Evolutionary conservation across 2,888 invertebrate species (phyloP).

Genomic region (Callosobruchus maculatus): DNA sequence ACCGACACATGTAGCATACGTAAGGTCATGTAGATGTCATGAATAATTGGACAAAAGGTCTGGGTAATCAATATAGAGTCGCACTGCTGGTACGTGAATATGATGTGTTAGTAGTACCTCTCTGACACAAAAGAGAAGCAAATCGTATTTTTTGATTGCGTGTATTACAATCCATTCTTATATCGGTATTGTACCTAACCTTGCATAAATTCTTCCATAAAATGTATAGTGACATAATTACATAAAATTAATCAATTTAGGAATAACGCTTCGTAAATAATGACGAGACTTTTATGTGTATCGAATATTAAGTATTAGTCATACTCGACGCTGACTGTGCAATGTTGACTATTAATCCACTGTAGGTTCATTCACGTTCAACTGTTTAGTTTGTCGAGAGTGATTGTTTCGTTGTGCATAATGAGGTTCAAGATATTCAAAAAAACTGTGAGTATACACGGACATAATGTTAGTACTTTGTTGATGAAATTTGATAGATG

Average conservation of each 20-base stretch:
- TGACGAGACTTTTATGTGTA: neutral
- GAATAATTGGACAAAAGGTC: no score
- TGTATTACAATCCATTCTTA: neutral
- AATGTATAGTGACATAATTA: neutral
- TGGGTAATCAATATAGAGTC: no score
- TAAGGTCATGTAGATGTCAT: no score
- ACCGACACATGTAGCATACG: no score
- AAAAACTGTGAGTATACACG: neutral
- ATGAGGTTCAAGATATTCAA: constrained; percentile 19
- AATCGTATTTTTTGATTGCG: no score
- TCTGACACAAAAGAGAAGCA: no score
- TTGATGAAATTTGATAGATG: no score
- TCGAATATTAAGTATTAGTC: constrained; percentile 20
- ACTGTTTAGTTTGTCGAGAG: neutral
- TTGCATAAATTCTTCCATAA: neutral
- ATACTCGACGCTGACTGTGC: constrained; percentile 2
- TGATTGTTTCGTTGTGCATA: neutral
- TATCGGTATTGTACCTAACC: neutral
- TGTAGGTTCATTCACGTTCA: neutral
- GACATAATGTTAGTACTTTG: no score
- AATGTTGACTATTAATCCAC: neutral
- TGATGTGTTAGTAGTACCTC: no score
- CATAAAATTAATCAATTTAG: neutral
- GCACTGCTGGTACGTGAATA: no score
- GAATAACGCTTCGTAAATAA: neutral